A percentile compares a stretch with the other conserved stretches of the same genome.
These are phyloP conservation scores for Syrmaticus mikado DNA, from an alignment of 2,113 vertebrate genomes.

Conservation along the genomic window DNA sequence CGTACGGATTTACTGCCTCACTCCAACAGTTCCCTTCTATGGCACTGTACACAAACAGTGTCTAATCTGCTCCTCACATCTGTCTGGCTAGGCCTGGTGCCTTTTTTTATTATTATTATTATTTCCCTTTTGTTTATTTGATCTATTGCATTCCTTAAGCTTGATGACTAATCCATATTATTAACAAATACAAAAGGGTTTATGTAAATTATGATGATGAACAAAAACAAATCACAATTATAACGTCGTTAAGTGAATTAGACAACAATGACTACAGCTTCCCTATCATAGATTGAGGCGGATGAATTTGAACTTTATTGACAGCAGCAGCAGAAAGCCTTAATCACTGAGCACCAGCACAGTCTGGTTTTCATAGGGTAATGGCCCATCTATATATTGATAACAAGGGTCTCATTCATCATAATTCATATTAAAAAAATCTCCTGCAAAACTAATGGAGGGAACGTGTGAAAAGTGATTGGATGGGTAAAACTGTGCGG, in stretches of 20 bases:
- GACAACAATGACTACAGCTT: slow-evolving; percentile 72
- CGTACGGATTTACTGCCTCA: neutral
- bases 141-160: slow-evolving; percentile 67
- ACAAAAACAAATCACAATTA: slow-evolving; percentile 71
- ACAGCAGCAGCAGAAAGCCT: slow-evolving; percentile 72
- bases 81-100: slow-evolving; percentile 5
- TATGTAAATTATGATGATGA: slow-evolving; percentile 70
- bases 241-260: slow-evolving; percentile 69
- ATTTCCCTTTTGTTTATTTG: slow-evolving; percentile 50
- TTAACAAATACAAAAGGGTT: slow-evolving; percentile 62
- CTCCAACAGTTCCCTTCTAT: neutral
- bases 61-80: slow-evolving; percentile 60
- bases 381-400: slow-evolving; percentile 82
- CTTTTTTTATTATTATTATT: neutral
- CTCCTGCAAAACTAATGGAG: slow-evolving; percentile 78
- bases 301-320: slow-evolving; percentile 77
- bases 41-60: neutral
- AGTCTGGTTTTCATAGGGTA: slow-evolving; percentile 74
- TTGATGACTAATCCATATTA: slow-evolving; percentile 63
- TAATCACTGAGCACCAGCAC: slow-evolving; percentile 68
- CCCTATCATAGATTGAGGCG: slow-evolving; percentile 66
- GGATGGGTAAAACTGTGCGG: slow-evolving; percentile 74
- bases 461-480: slow-evolving; percentile 82
- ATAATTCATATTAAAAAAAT: slow-evolving; percentile 77
- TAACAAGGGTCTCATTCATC: slow-evolving; percentile 80